Evolutionary conservation across 2,888 invertebrate species (phyloP), one percentile per base, ranked within the genome.

Genomic region (Aspidiotus rigidus): DNA sequence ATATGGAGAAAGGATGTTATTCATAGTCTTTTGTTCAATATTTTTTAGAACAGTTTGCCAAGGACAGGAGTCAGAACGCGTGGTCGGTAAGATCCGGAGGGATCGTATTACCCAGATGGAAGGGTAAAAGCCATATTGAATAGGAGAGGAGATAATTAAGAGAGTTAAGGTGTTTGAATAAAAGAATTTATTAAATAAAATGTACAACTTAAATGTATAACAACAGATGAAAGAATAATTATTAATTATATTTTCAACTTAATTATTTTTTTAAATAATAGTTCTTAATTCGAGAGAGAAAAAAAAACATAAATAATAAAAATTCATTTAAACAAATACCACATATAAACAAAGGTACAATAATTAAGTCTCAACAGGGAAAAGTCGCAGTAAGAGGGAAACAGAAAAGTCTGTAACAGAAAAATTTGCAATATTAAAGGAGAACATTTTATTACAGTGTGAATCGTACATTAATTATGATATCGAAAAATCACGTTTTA

Each of bases 131-230:
- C 28, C n/a, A n/a, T n/a, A n/a, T n/a, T 28, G 28, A 28, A 28
- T 28, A 28, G 28, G 1, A 28, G 5, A 28, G 5, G 28, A 28
- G 28, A 28, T 28, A 28, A 28, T 28, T 28, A 28, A 28, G 28
- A 28, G 16, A 40, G 55, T 40, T 40, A 8, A 7, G 39, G 9
- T 9, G 17, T 67, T 66, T 67, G 53, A 67, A 67, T 67, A 67
- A 67, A 67, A 67, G 67, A 67, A 64, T 67, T 67, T 67, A 67
- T 67, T 67, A 67, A 67, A 67, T 67, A 60, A 59, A 67, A 67
- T 67, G 28, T 67, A 67, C 67, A 67, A 49, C 67, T 67, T 67
- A 67, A 10, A 67, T 49, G 56, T 56, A 67, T 67, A 67, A 57
- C 67, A 67, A 67, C 67, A 67, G 67, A 59, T 42, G 60, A 67